Base-by-base conservation (phyloP, 2,888 invertebrate species). In the Chrysina gloriosa region DNA sequence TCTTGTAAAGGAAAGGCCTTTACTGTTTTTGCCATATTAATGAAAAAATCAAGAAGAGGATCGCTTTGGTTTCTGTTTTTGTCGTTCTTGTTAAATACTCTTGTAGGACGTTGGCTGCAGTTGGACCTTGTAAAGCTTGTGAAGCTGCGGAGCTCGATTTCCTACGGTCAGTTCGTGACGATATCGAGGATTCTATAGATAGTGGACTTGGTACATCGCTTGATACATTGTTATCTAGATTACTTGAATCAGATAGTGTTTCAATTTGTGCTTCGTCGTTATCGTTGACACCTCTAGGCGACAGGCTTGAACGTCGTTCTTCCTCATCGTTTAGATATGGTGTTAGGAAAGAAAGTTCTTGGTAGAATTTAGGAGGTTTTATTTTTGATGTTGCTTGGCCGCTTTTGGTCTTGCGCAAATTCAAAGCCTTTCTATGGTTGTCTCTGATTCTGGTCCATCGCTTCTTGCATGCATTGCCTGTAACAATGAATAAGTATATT, bases 341-440 rank as follows among this genome's bases (percentile, higher is more conserved):
- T 21, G 14, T 54, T 54, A 63, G 27, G 45, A 63, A 63, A 21
- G 61, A 14, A 11, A 45, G 45, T 27, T 63, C 63, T 45, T 25
- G 42, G 16, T 23, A 42, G 11, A 45, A 63, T 45, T 45, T 42
- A 11, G 45, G 63, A 1, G 11, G 45, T n/a, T 63, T 45, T 42
- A 63, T 63, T 63, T 63, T 45, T 14, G 27, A 63, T 45, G 42
- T 45, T 23, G 63, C 63, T 42, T 63, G 63, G 3, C 63, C 63
- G n/a, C 63, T 45, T 14, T 63, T 63, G 1, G 45, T 63, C 11
- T 63, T 63, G 4, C 45, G 7, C 45, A 63, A 23, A 45, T 63
- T 63, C 25, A 63, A 45, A 45, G 63, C 63, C 45, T 45, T 45
- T 27, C 63, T 42, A 63, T 63, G 63, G 45, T 63, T 45, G 25